Evolutionary conservation across 1,140 invertebrate species (phyloP).

Genomic region (Liolophura sinensis): DNA sequence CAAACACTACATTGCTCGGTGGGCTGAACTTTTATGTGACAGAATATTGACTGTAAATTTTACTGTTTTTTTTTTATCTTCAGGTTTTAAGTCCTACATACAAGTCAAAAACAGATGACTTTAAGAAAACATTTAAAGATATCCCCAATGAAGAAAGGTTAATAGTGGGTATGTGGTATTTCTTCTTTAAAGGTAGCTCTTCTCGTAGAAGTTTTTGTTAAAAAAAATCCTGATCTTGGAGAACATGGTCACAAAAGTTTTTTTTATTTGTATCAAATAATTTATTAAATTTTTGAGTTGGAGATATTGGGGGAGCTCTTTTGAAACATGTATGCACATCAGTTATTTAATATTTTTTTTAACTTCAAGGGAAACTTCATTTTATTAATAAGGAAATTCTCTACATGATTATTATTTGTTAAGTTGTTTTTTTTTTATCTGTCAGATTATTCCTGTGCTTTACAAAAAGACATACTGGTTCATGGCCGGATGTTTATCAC

Average conservation of each 20-base stretch:
- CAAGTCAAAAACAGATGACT: conserved; percentile 89
- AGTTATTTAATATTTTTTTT: no score
- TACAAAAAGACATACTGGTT: conserved; percentile 90
- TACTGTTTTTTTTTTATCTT: conserved; percentile 13
- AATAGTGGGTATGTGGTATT: conserved; percentile 77
- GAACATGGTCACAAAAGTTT: background rate
- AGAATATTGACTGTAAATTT: background rate
- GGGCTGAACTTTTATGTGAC: no score
- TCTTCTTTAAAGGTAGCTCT: background rate
- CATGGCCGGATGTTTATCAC: conserved; percentile 91
- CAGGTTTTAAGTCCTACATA: conserved; percentile 87
- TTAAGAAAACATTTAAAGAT: conserved; percentile 90
- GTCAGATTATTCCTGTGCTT: conserved; percentile 93
- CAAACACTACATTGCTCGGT: no score
- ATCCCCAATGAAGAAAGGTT: conserved; percentile 87
- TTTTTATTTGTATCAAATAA: no score
- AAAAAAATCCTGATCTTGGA: background rate
- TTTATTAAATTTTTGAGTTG: no score
- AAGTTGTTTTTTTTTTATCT: conserved; percentile 14
- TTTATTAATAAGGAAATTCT: no score
- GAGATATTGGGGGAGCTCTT: no score
- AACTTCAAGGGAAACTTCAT: no score
- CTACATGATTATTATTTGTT: background rate
- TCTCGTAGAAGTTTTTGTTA: background rate
- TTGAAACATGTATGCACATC: no score